Conservation (phyloP, 2,113 vertebrate species). For the Amphiprion percula region DNA sequence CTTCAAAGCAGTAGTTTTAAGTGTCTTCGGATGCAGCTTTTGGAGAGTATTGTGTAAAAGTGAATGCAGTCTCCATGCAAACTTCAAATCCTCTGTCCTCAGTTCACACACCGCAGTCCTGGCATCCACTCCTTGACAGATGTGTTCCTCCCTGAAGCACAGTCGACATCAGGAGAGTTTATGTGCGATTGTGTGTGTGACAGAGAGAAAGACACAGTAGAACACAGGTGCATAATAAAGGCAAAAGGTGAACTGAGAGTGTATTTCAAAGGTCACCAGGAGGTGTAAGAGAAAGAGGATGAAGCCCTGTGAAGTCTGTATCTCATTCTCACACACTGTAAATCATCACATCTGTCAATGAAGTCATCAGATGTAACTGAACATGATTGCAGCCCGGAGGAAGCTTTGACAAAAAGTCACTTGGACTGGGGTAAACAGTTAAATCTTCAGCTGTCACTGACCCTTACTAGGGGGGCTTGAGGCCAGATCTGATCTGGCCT, state of each 20-base stretch:
- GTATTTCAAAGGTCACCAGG: constrained; percentile 14
- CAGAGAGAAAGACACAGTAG: neutral
- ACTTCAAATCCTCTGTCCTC: constrained; percentile 40
- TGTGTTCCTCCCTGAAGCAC: constrained; percentile 64
- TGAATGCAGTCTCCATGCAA: neutral
- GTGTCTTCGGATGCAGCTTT: neutral
- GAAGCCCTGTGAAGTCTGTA: constrained; percentile 5
- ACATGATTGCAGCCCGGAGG: constrained; percentile 26
- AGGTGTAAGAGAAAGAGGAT: constrained; percentile 26
- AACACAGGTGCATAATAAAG: neutral
- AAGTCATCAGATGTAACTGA: constrained; percentile 13
- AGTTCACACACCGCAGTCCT: constrained; percentile 50
- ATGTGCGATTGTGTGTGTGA: neutral
- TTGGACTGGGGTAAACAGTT: constrained; percentile 45
- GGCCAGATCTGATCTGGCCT: constrained; percentile 3
- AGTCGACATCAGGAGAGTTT: constrained; percentile 31
- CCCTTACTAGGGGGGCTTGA: constrained; percentile 4
- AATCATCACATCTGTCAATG: constrained; percentile 23
- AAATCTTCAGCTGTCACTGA: constrained; percentile 42
- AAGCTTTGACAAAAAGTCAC: constrained; percentile 36
- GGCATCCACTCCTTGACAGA: constrained; percentile 54
- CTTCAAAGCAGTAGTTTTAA: no score
- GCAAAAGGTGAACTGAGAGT: neutral
- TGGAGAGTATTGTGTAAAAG: neutral
- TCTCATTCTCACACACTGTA: neutral